A percentile compares a stretch with the other conserved stretches of the same genome.
Conservation (phyloP, 2,113 vertebrate genomes). For the Camelus dromedarius region DNA sequence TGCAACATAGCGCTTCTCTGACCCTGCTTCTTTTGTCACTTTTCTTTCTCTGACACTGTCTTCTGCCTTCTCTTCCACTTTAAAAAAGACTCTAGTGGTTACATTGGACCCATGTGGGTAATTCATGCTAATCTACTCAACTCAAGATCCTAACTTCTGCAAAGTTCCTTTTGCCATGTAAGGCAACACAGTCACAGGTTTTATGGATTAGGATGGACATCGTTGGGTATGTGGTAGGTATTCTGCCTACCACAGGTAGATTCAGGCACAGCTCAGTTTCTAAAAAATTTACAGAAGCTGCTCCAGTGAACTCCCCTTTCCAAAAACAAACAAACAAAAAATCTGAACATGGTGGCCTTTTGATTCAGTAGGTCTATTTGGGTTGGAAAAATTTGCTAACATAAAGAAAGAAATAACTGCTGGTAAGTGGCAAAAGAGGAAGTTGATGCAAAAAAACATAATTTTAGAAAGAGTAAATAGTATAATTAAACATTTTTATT, state of each 20-base stretch:
- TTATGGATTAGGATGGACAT: not conserved
- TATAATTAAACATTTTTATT: not conserved
- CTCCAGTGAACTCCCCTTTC: not conserved
- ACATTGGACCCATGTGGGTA: not conserved
- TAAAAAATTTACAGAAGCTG: constrained; percentile 5
- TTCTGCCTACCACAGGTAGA: not conserved
- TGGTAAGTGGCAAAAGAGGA: not conserved
- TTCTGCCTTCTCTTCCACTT: not conserved
- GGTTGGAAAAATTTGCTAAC: constrained; percentile 25
- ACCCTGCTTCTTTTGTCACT: not conserved
- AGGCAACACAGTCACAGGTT: not conserved
- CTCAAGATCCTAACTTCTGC: not conserved
- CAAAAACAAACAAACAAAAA: not conserved
- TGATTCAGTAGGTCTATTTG: not conserved
- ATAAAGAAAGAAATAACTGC: not conserved
- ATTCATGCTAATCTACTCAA: not conserved
- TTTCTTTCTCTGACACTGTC: not conserved
- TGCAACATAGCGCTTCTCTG: not conserved
- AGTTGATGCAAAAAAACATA: not conserved
- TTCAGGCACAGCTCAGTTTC: not conserved
- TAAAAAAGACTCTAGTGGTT: not conserved
- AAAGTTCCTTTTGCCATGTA: not conserved
- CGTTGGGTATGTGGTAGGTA: not conserved
- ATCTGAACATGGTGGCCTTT: not conserved
- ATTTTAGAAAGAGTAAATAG: not conserved